phyloP scores from a whole-genome alignment of 2,113 vertebrate species.

The Dipodomys ordii region DNA sequence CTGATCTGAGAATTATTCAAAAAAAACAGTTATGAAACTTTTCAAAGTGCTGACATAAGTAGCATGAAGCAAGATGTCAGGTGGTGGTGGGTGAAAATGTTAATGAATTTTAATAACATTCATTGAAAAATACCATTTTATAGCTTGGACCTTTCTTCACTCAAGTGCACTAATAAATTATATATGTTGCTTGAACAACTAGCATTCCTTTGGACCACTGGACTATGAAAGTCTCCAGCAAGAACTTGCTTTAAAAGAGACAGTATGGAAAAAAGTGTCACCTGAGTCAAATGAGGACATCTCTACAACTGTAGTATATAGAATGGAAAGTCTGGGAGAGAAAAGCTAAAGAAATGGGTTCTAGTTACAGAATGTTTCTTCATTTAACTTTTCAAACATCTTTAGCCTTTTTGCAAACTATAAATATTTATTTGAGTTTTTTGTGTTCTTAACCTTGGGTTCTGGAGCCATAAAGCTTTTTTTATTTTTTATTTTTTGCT shows the following conservation, averaged over 20 bases:
- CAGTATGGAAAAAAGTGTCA: constrained; percentile 98
- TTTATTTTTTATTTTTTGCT: background rate
- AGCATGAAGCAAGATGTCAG: constrained; percentile 62
- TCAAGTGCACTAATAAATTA: constrained; percentile 93
- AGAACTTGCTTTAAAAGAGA: constrained; percentile 98
- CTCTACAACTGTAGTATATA: constrained; percentile 99
- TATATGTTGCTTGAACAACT: constrained; percentile 97
- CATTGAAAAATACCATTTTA: constrained; percentile 84
- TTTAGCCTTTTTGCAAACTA: constrained; percentile 80
- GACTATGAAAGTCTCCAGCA: constrained; percentile 99
- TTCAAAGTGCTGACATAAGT: background rate
- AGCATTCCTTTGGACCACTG: constrained; percentile 94
- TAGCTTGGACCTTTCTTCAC: constrained; percentile 85
- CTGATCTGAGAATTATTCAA: constrained; percentile 47
- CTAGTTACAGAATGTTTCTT: constrained; percentile 83
- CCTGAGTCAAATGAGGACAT: constrained; percentile 96
- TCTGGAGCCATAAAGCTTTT: constrained; percentile 49
- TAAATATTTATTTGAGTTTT: constrained; percentile 84
- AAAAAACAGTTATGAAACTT: constrained; percentile 28
- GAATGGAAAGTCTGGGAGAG: constrained; percentile 95
- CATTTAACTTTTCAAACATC: constrained; percentile 81
- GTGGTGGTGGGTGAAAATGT: constrained; percentile 71
- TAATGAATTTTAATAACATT: constrained; percentile 82
- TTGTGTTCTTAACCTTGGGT: constrained; percentile 74
- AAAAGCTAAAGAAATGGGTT: constrained; percentile 87